Evolutionary conservation across 2,797 vertebrate genomes (phyloP), one percentile per base, ranked within the genome.

Genomic region (Delichon dasypus): DNA sequence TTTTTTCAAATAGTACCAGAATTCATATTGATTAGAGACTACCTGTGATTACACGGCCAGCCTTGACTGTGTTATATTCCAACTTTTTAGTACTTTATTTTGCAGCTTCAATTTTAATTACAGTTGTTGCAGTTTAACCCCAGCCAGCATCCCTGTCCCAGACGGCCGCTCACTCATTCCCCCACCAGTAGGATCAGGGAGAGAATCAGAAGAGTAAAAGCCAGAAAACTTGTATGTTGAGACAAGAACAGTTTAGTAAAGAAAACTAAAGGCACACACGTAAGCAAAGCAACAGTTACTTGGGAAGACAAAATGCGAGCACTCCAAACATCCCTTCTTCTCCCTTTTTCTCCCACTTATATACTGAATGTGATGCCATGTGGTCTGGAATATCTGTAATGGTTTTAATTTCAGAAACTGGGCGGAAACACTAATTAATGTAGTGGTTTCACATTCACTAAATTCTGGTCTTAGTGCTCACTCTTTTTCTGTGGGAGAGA

Each of bases 101-200:
- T 84, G 16, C 47, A 81, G 45, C n/a, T 88, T 89, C 40, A 25
- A 10, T 73, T 95, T 92, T 92, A 87, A 76, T 94, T 84, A 58
- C 11, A 66, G 19, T 25, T 42, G 30, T 17, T 7, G 5, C 1
- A 2, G 30, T 67, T 85, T 54, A 73, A 42, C 16, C 9, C 27
- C 47, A 34, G n/a, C 5, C 23, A 71, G 19, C 23, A 66, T 23
- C 51, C 57, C 47, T 11, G 30, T 42, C 13, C 40, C 22, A 55
- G 5, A 40, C 13, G 62, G 26, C 13, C 0, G 0, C 10, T 60
- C 34, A 27, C 16, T 65, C 13, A 12, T 25, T 66, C 8, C 22
- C 14, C 10, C 26, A 29, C 16, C 32, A 50, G 34, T 9, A 13
- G 23, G 10, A 29, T 18, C 23, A n/a, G 34, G 11, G 30, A 78